A percentile compares a stretch with the other conserved stretches of the same genome.
Evolutionary conservation across 2,797 vertebrate genomes (phyloP).

Genomic region (Mallotus villosus): DNA sequence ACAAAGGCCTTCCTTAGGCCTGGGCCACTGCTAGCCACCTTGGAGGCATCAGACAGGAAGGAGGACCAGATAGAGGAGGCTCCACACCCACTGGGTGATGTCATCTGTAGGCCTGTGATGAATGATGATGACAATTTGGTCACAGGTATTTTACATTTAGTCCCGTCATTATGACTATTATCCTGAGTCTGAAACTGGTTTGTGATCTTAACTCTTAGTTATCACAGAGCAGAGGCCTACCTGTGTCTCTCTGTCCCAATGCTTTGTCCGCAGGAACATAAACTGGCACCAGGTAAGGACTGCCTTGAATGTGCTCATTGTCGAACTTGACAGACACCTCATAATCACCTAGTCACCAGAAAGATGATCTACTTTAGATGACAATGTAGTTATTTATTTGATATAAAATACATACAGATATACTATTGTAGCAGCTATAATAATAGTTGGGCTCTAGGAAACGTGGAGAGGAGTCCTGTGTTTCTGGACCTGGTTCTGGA

Average conservation of each 20-base stretch:
- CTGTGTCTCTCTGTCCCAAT: slow-evolving; percentile 7
- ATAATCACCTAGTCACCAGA: slow-evolving; percentile 65
- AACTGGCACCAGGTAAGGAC: slow-evolving; percentile 72
- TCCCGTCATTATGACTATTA: too few species aligned
- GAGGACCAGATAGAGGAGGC: slow-evolving; percentile 6
- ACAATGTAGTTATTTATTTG: too few species aligned
- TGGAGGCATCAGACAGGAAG: slow-evolving; percentile 65
- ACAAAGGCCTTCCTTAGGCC: slow-evolving; percentile 72
- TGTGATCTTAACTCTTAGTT: not conserved
- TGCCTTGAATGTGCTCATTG: slow-evolving; percentile 75
- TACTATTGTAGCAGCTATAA: too few species aligned
- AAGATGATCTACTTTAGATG: not conserved
- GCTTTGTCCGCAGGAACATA: slow-evolving; percentile 65
- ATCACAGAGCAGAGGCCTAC: not conserved
- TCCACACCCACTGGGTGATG: not conserved
- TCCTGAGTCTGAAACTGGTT: too few species aligned
- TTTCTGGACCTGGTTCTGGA: slow-evolving; percentile 72
- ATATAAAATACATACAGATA: too few species aligned
- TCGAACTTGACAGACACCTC: slow-evolving; percentile 77
- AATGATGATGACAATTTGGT: too few species aligned
- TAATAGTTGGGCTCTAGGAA: too few species aligned
- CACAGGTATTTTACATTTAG: too few species aligned
- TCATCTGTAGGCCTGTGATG: not conserved
- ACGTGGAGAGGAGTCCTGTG: too few species aligned
- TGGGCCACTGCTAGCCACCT: slow-evolving; percentile 73